Percentiles rank a stretch among this genome's conserved stretches.
Evolutionary conservation across 2,797 vertebrate genomes (phyloP).

Genomic region (Streptopelia turtur): DNA sequence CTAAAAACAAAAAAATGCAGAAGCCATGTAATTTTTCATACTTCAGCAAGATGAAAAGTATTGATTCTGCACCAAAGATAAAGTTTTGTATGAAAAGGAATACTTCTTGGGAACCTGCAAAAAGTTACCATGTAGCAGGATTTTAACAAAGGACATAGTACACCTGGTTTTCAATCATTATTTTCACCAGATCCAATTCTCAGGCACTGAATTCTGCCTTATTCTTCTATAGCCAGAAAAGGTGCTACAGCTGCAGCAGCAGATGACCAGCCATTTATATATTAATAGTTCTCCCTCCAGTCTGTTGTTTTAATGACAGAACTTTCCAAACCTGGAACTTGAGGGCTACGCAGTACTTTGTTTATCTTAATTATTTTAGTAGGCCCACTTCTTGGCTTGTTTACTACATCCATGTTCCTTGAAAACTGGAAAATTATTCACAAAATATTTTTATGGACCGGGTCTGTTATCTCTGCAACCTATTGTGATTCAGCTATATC

Average conservation of each 20-base stretch:
- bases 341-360: not conserved
- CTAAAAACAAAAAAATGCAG: not conserved
- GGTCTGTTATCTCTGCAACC: not conserved
- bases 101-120: not conserved
- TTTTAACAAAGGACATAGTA: not conserved
- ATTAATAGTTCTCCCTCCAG: not conserved
- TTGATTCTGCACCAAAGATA: not conserved
- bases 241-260: not conserved
- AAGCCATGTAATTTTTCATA: not conserved
- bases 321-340: not conserved
- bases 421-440: not conserved
- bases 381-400: not conserved
- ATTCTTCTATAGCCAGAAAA: not conserved
- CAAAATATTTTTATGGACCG: not conserved
- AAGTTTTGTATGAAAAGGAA: not conserved
- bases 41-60: not conserved
- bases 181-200: not conserved
- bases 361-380: not conserved
- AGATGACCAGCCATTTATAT: not conserved
- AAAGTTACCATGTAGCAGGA: accelerated
- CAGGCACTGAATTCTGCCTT: not conserved
- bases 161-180: not conserved
- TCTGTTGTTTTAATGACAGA: not conserved
- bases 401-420: not conserved
- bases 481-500: not conserved